phyloP scores from a whole-genome alignment of 2,888 invertebrate species.

The Timema podura region DNA sequence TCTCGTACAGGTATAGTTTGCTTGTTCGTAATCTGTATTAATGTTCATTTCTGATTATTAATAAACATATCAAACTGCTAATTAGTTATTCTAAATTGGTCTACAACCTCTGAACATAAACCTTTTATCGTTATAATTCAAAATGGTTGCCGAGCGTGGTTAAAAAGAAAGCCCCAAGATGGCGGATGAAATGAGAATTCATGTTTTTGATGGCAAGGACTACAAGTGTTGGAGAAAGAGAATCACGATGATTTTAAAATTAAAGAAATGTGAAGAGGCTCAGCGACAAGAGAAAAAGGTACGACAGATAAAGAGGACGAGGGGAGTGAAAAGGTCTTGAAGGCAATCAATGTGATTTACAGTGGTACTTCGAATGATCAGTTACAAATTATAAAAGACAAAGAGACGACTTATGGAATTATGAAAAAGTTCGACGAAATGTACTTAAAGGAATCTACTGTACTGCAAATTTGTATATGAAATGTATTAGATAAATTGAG shows the following conservation, averaged over 20 bases:
- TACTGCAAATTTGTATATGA: not conserved
- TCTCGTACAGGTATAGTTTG: no score
- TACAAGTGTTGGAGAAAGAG: not conserved
- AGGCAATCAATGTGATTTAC: not conserved
- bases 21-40: no score
- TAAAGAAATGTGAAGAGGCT: not conserved
- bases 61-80: no score
- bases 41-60: no score
- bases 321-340: not conserved
- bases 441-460: no score
- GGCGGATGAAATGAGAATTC: not conserved
- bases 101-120: no score
- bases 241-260: constrained; percentile 7
- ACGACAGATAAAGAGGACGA: not conserved
- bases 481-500: not conserved
- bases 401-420: not conserved
- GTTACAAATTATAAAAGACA: not conserved
- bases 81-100: no score
- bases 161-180: not conserved
- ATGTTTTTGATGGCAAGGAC: not conserved
- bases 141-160: no score
- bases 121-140: no score
- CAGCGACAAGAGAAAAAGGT: not conserved
- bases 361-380: not conserved
- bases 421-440: not conserved